Conservation (phyloP, 64 coral and sea anemone genomes). For the Montipora cactus region DNA sequence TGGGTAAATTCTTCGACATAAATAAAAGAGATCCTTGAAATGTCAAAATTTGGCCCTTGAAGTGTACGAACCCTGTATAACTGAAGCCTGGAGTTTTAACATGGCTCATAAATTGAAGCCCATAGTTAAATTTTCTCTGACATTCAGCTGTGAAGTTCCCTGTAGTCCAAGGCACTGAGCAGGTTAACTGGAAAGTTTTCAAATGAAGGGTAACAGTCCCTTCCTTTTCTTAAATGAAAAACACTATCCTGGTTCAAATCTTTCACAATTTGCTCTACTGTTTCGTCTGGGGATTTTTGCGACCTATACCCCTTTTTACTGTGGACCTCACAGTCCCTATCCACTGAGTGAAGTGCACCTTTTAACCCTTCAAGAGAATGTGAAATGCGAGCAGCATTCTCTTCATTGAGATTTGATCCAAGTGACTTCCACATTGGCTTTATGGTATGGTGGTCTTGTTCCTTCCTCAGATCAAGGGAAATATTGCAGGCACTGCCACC, state of each 20-base stretch:
- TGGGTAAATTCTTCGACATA: too few relatives aligned
- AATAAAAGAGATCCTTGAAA: too few relatives aligned
- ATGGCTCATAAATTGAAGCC: slow-evolving; percentile 13
- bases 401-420: slow-evolving; percentile 50
- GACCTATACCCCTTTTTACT: slow-evolving; percentile 12
- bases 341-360: not conserved
- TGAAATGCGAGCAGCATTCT: slow-evolving; percentile 32
- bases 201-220: slow-evolving; percentile 51
- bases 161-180: slow-evolving; percentile 16
- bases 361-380: slow-evolving; percentile 35
- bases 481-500: slow-evolving; percentile 38
- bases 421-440: slow-evolving; percentile 62
- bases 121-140: slow-evolving; percentile 9
- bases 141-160: slow-evolving; percentile 54
- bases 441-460: slow-evolving; percentile 44
- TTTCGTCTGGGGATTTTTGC: not conserved
- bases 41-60: too few relatives aligned
- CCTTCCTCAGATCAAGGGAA: slow-evolving; percentile 60
- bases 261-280: slow-evolving; percentile 27
- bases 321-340: slow-evolving; percentile 25
- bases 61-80: too few relatives aligned
- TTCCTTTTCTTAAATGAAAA: slow-evolving; percentile 1
- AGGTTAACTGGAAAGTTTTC: slow-evolving; percentile 16
- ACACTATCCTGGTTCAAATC: slow-evolving; percentile 25
- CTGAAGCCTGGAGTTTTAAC: too few relatives aligned